A percentile compares a stretch with the other conserved stretches of the same genome.
Evolutionary conservation across 2,113 vertebrate genomes (phyloP).

Genomic region (Salvelinus fontinalis): DNA sequence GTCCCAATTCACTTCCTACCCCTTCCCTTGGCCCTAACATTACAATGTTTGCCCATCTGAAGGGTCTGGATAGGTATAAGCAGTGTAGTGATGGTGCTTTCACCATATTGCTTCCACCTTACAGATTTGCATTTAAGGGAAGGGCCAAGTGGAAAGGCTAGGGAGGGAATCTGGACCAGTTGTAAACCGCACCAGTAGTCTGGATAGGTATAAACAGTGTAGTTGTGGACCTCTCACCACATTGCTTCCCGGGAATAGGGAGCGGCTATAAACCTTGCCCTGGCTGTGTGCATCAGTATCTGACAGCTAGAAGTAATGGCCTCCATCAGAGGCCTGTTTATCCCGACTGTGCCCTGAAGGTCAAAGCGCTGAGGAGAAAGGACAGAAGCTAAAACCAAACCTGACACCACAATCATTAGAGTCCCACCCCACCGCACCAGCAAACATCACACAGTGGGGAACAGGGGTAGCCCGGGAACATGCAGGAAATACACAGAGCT

Average conservation of each 20-base stretch:
- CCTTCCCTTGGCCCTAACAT: too few species aligned
- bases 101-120: too few species aligned
- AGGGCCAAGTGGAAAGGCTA: neutral
- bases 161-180: too few species aligned
- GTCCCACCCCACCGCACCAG: neutral
- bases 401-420: conserved; percentile 4
- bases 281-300: neutral
- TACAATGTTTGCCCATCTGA: too few species aligned
- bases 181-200: too few species aligned
- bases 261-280: neutral
- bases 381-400: neutral
- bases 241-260: neutral
- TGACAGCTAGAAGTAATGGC: conserved; percentile 45
- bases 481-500: neutral
- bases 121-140: too few species aligned
- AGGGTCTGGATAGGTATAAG: too few species aligned
- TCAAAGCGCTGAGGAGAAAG: conserved; percentile 24
- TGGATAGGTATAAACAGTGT: too few species aligned
- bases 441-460: neutral
- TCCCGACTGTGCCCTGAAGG: conserved; percentile 33
- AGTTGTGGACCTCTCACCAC: too few species aligned
- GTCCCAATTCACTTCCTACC: too few species aligned
- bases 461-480: neutral
- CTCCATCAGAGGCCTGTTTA: conserved; percentile 35
- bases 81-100: too few species aligned